Conservation (phyloP, 1,140 invertebrate species). For the Delia radicum region DNA sequence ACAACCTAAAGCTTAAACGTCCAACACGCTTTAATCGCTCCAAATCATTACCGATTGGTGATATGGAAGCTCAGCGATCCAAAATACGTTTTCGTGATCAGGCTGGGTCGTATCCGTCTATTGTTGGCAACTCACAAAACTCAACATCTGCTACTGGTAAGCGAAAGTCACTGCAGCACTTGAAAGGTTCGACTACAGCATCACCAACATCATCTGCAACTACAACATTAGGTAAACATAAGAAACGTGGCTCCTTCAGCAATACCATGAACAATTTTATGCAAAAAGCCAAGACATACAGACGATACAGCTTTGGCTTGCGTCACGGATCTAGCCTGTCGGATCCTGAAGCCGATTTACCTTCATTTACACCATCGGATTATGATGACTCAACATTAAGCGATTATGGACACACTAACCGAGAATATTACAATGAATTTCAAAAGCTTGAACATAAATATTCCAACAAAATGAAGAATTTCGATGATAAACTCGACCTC, state of each 20-base stretch:
- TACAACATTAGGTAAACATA: slow-evolving; percentile 13
- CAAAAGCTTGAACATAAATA: not conserved
- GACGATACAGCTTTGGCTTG: slow-evolving; percentile 44
- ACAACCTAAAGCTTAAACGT: slow-evolving; percentile 66
- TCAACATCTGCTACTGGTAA: not conserved
- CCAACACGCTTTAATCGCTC: slow-evolving; percentile 72
- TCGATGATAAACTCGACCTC: not conserved
- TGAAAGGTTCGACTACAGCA: not conserved
- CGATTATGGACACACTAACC: slow-evolving; percentile 25
- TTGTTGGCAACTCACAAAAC: not conserved
- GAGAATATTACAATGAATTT: not conserved
- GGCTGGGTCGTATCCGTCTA: slow-evolving; percentile 39
- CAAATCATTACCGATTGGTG: slow-evolving; percentile 74
- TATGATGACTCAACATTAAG: slow-evolving; percentile 32
- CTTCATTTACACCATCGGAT: slow-evolving; percentile 41
- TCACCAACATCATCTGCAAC: not conserved
- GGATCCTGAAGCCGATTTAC: slow-evolving; percentile 39
- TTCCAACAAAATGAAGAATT: not conserved
- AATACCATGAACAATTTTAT: slow-evolving; percentile 47
- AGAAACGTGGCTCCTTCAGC: slow-evolving; percentile 40
- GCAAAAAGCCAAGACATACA: slow-evolving; percentile 50
- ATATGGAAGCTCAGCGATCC: slow-evolving; percentile 55
- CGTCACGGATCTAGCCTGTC: slow-evolving; percentile 40
- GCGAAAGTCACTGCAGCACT: not conserved
- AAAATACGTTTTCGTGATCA: slow-evolving; percentile 39